Conservation (phyloP, 2,797 vertebrate genomes). For the Mus spretus region DNA sequence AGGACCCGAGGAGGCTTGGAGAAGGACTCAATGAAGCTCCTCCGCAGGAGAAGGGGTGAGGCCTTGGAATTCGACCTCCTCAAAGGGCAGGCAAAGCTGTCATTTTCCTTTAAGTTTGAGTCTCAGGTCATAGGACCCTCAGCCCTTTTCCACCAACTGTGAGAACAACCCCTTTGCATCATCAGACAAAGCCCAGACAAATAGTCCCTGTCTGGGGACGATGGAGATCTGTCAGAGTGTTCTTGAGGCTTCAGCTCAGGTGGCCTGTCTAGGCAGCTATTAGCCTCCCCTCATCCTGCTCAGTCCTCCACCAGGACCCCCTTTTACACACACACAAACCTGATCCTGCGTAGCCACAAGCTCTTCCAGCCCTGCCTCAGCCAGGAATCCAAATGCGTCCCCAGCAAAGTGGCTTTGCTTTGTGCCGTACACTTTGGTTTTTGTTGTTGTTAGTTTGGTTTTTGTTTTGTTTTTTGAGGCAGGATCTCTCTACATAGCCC, state of each 20-base stretch:
- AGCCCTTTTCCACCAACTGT: background rate
- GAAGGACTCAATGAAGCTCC: background rate
- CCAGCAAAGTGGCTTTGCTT: background rate
- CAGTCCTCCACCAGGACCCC: fast-evolving
- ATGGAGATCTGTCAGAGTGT: background rate
- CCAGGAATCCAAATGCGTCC: fast-evolving
- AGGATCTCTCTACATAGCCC: background rate
- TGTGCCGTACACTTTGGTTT: background rate
- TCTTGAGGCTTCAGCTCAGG: fast-evolving
- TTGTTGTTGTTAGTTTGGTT: background rate
- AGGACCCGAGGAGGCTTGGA: background rate
- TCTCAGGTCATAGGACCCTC: background rate
- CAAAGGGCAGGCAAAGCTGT: background rate
- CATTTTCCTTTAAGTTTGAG: background rate
- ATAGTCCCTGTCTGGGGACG: background rate
- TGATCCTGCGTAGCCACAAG: background rate
- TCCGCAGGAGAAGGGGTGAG: background rate
- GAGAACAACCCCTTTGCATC: background rate
- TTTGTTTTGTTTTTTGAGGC: background rate
- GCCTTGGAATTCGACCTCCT: background rate
- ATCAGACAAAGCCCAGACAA: background rate
- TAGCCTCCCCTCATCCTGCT: background rate
- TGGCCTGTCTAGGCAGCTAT: background rate
- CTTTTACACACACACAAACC: background rate
- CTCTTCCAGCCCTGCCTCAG: background rate